Base-by-base conservation (phyloP, 1,140 invertebrate genomes). In the Streblospio benedicti region DNA sequence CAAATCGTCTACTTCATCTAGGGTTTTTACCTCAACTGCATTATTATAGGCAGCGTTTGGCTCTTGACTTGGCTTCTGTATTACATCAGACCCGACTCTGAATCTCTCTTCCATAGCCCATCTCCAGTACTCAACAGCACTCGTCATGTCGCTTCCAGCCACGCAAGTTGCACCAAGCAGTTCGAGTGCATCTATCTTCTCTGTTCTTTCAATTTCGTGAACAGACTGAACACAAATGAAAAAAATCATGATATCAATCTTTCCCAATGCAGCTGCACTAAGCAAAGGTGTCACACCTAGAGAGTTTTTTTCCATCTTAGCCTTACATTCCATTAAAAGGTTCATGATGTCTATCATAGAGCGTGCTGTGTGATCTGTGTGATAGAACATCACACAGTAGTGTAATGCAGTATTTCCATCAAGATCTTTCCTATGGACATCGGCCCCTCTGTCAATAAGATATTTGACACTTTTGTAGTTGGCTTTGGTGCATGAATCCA, bases 401-500 rank as follows among this genome's bases (percentile, higher is more conserved):
- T 97, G 93, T 28, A 97, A 72, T 20, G 93, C 93, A 16, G 93
- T 97, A 73, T 96, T 96, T 1, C 91, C 91, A 77, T 94, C 96
- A 12, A 93, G 86, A 77, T 90, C 94, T 79, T 93, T 93, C 56
- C 79, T 83, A 75, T 97, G 94, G 0, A 94, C 88, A 75, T 93
- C 86, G 3, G 92, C 93, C 68, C 88, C 87, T 31, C 90, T 75
- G 30, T 85, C 83, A 5, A 97, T 82, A 47, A 96, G 81, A 78
- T 88, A 95, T 71, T 87, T 87, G 5, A 89, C 89, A 67, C 94
- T 93, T 69, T 83, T 82, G 62, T 86, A 84, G 75, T 94, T 91
- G 18, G 91, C 90, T 79, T 93, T 93, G 78, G 93, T 96, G 77
- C 93, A 96, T 14, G 91, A 90, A 55, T 96, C 96, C 93, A 96